Base-by-base conservation (phyloP, 2,888 invertebrate genomes). In the Darwinula stevensoni region DNA sequence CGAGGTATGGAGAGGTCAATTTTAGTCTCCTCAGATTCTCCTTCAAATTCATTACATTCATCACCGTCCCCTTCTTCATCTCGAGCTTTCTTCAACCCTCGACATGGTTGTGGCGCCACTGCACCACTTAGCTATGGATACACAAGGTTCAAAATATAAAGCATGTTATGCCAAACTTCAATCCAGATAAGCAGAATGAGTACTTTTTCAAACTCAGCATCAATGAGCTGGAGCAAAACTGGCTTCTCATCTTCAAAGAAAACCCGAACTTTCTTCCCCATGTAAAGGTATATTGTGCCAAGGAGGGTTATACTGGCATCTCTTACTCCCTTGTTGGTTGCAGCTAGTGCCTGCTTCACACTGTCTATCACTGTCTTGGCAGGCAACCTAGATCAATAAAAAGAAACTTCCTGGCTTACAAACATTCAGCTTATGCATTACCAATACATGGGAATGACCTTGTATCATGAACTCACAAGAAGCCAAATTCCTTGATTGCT, bases 201-300 rank as follows among this genome's bases (percentile, higher is more conserved):
- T n/a, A 56, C 54, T 49, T 80, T 82, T 36, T 76, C 76, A 43
- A 78, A 63, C 47, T 84, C 84, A 14, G 68, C 59, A 47, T 74
- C 71, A 36, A 86, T 76, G 47, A 74, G 70, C 41, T 76, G 74
- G 29, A 68, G 62, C 1, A 84, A 54, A 0, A 73, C 67, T 1
- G 76, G 63, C 45, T 84, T 86, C 48, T 86, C 86, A 39, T 62
- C 64, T 40, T 82, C 82, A 43, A 84, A 78, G 46, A 74, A 71
- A 43, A 60, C 60, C 39, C 74, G 58, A 1, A 82, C 47, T 2
- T 62, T 57, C 11, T 66, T 63, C 0, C 84, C 82, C 56, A 76
- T 66, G 44, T 71, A 80, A 40, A 82, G 54, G 30, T 75, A 74
- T 43, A 84, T 55, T 1, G 67, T 65, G 1, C 80, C 76, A 2